Conservation (phyloP, 1,140 invertebrate genomes). For the Papilio helenus region DNA sequence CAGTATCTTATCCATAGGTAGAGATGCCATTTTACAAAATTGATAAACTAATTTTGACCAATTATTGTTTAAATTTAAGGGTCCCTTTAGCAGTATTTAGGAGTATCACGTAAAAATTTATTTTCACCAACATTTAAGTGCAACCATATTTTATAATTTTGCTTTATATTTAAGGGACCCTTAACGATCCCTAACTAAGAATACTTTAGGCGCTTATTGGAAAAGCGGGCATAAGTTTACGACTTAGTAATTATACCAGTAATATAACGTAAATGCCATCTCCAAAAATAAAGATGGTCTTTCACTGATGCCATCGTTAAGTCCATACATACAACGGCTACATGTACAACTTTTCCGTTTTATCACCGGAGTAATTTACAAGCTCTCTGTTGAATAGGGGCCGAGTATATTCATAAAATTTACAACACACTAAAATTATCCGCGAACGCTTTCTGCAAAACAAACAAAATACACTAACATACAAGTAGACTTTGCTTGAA, state of each 20-base stretch:
- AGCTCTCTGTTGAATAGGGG: constrained; percentile 6
- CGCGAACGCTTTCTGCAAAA: constrained; percentile 7
- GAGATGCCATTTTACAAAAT: neutral
- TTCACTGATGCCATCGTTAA: neutral
- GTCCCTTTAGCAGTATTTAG: too few species aligned
- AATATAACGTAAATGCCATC: neutral
- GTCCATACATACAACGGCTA: neutral
- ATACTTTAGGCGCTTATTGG: too few species aligned
- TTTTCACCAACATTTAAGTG: too few species aligned
- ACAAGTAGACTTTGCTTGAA: neutral
- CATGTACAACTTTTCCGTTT: neutral
- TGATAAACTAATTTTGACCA: neutral
- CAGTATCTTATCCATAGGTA: neutral
- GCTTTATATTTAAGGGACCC: too few species aligned
- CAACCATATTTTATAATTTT: too few species aligned
- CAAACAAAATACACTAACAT: constrained; percentile 11
- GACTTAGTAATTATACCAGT: neutral
- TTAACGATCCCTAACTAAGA: too few species aligned
- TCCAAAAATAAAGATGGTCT: neutral
- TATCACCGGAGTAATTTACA: constrained; percentile 13
- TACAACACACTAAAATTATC: constrained; percentile 29
- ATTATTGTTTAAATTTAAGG: too few species aligned
- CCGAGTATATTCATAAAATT: constrained; percentile 27
- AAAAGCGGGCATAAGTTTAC: too few species aligned
- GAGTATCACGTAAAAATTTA: too few species aligned